Evolutionary conservation across 2,797 vertebrate species (phyloP), one percentile per base, ranked within the genome.

Genomic region (Percopsis omiscomaycus): DNA sequence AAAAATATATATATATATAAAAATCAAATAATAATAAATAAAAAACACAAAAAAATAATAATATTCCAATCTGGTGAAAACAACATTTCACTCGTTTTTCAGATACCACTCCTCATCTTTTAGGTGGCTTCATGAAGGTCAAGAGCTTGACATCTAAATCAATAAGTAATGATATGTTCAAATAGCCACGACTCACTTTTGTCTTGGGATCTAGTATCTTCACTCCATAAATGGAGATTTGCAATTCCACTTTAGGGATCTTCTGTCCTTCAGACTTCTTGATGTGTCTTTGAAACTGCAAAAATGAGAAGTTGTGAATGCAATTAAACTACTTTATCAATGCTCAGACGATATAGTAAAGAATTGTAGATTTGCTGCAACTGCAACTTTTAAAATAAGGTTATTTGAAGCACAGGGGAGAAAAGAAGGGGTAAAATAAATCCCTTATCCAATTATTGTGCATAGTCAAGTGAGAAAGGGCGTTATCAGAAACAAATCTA

Each of bases 261-360:
- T 99, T 99, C 89, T 96, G 97, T 42, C 97, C 97, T 89, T 98
- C 97, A 1, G 97, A 99, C 85, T 99, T 99, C 88, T 98, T 99
- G 77, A 99, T 99, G 57, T 99, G 97, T 74, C 96, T 95, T 86
- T 97, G 96, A 92, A 98, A 99, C 97, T 99, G 61, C 4, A 69
- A 22, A 66, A 77, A 10, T 44, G 8, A 56, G 3, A 51, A 46
- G 62, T 47, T 1, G 45, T 1, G 46, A 58, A 57, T 0, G 4
- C 14, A 32, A 28, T 64, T 1, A 54, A 6, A 42, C 1, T 15
- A 45, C 2, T 3, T 0, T 14, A 27, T 15, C 5, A 48, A n/a
- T 37, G 27, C 5, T 15, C 16, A 9, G 50, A 42, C 8, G 50
- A 8, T 29, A 29, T 29, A 29, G 28, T 29, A 54, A 54, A 12